Base-by-base conservation (phyloP, 2,113 vertebrate species). In the Phaethon lepturus region DNA sequence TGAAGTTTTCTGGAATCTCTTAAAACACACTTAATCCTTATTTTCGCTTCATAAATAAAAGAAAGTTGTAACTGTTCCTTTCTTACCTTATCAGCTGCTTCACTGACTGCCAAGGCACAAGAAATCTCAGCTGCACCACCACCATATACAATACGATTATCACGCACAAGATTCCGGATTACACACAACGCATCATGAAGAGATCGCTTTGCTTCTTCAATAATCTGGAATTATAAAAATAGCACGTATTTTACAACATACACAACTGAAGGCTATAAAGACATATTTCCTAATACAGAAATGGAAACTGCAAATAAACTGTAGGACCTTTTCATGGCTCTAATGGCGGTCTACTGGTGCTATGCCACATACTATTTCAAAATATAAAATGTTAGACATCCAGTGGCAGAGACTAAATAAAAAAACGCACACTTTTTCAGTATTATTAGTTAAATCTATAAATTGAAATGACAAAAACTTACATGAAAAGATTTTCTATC, bases 171-270 rank as follows among this genome's bases (percentile, higher is more conserved):
- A 95, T 99, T 99, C 59, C 99, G 99, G 91, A 99, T 99, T 15
- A 99, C 99, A 45, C 99, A 99, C 82, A 99, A 52, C 2, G 99
- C 99, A 25, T 99, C 99, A 4, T 99, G 99, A 40, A 99, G 99
- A 4, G 99, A 99, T 5, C 99, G 98, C 82, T 99, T 99, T 1
- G 99, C 99, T 93, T 99, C 99, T 94, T 99, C 99, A 14, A 99
- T 99, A 62, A 99, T 99, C 99, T 99, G 50, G 2, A 75, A 76
- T 42, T 8, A 68, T 1, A 73, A 7, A 7, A 82, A 38, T 0
- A 73, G 31, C 11, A 2, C 0, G 1, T 15, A 33, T 23, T 53
- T 74, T 53, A 63, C 15, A 78, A 45, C 0, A 80, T 3, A 22
- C 15, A 81, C 86, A 31, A 5, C 20, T n/a, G 50, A 35, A 91